Evolutionary conservation across 2,113 vertebrate species (phyloP), one percentile per base, ranked within the genome.

Genomic region (Symphodus melops): DNA sequence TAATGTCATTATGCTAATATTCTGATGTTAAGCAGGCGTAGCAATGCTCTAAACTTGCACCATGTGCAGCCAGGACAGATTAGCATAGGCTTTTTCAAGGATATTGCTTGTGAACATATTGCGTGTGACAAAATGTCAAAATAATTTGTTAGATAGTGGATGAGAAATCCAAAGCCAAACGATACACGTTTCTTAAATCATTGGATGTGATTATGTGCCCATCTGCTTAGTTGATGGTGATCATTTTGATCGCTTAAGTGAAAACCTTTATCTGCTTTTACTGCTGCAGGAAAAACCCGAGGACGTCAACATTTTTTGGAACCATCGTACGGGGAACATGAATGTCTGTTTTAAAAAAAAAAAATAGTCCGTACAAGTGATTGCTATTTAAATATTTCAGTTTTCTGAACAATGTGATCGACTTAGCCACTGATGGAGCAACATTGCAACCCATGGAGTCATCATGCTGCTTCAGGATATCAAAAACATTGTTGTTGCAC

Each of bases 401-500:
- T 17, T 33, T 23, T n/a, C n/a, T 37, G 28, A 61, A 25, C 10
- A 70, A 67, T 49, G 37, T 46, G 9, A 14, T 28, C 44, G 28
- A 55, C 37, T 21, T 42, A 21, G 11, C 14, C 21, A 68, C 51
- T 8, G 10, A 46, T 4, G 58, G 54, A 46, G 23, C 70, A 71
- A 75, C 56, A 16, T 17, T 57, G 28, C n/a, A n/a, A 55, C 51
- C 41, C 23, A 48, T 37, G 39, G 21, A 69, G 57, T 53, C 66
- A 36, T 8, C 33, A 21, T 33, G 12, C 54, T n/a, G 62, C 21
- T 16, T 14, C 23, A 33, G 56, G 28, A 66, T 33, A 85, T 75
- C 44, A 72, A 58, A 67, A 33, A 16, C 33, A 67, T 48, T 72
- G 65, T 48, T 48, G 41, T 39, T 36, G 46, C 54, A 68, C 25